Evolutionary conservation across 2,888 invertebrate species (phyloP), one percentile per base, ranked within the genome.

Genomic region (Eudasyphora cyanicolor): DNA sequence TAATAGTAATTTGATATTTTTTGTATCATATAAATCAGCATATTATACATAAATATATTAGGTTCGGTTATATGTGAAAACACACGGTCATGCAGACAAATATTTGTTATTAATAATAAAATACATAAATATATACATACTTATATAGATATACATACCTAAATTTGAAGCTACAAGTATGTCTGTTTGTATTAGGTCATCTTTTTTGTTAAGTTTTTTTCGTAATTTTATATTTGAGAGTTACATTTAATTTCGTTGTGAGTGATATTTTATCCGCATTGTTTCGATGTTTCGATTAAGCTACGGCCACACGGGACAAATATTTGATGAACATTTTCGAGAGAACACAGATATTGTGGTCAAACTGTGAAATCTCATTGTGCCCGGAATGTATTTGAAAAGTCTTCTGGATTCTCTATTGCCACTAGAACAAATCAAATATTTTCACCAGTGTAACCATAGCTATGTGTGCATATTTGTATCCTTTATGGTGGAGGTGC

Each of bases 1-100:
- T 84, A 79, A 79, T 81, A 81, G 84, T 81, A 84, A 84, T 84
- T 84, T 81, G 84, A 84, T 84, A 84, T 81, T 84, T 84, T 77
- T 84, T 73, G 75, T 76, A 79, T 35, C 38, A 57, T 12, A 51
- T 76, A 81, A 81, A 84, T 81, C 81, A 81, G 78, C 81, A 84
- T 81, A 81, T 78, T 77, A 64, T 70, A 32, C 8, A 32, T 17
- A 17, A 8, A 64, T n/a, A 64, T 35, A 62, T 12, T 51, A 19
- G 51, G 8, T 45, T 24, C 10, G 8, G 8, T 17, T 57, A 57
- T 57, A 57, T 57, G 57, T 57, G 10, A 12, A 64, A 10, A 62
- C 27, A 54, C 8, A n/a, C 54, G 54, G 2, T 24, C 24, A 54
- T 8, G 12, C 19, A 54, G 8, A 60, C 29, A 73, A 45, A 32